Evolutionary conservation across 1,140 invertebrate genomes (phyloP), one percentile per base, ranked within the genome.

Genomic region (Cephus cinctus): DNA sequence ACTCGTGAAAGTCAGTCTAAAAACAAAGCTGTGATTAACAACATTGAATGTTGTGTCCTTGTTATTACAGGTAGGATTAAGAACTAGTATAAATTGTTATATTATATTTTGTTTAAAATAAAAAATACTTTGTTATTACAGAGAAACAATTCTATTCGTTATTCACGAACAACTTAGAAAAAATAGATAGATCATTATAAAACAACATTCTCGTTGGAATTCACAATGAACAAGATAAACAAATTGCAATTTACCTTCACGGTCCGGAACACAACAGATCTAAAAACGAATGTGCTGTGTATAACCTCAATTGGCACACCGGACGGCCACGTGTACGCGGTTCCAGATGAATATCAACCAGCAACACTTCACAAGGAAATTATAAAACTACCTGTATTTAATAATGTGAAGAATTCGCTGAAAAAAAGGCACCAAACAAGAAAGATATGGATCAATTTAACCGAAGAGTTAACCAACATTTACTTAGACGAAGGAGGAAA

Each of bases 361-460:
- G 57, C 43, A 43, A 9, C 1, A 25, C 31, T 18, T 12, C 50
- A 52, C 27, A 42, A 19, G 32, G 20, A 41, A 11, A 2, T 52
- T 21, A 27, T 30, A 22, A 32, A 11, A 36, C 63, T 57, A 39
- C 42, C 47, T 47, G 23, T 25, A 45, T 67, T 39, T 55, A 42
- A 53, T 52, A 71, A 60, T 51, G 49, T 69, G 34, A 67, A 51
- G 50, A 22, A 25, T 39, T 63, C 59, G 41, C 34, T 69, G 31
- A 54, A 67, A 59, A 67, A 35, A 57, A 55, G 59, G 49, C 62
- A 66, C 50, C 57, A 69, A 39, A 63, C 51, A 50, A 53, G 65
- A 57, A 49, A 62, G 27, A 61, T 71, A 8, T 69, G 64, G 68
- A 65, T 52, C 20, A 25, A 30, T 4, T 8, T 46, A 42, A 15